Evolutionary conservation across 1,140 invertebrate genomes (phyloP).

Genomic region (Ceratoteleas bidentatus): DNA sequence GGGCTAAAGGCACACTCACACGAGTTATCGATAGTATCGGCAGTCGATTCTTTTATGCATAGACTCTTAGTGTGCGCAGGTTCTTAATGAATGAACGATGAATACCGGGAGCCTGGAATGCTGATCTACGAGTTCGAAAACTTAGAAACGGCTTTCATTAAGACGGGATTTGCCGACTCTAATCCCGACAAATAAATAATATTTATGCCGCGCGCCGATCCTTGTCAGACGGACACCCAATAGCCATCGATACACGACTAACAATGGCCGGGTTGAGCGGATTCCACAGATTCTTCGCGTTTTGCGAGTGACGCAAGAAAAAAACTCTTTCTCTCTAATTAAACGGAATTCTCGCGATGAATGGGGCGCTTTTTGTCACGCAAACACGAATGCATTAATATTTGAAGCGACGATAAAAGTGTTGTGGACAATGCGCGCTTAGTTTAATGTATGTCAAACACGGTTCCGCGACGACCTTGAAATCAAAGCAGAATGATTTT

Average conservation of each 20-base stretch:
- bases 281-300: slow-evolving; percentile 25
- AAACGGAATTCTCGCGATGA: slow-evolving; percentile 6
- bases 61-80: slow-evolving; percentile 12
- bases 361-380: slow-evolving; percentile 7
- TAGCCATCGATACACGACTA: slow-evolving; percentile 28
- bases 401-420: slow-evolving; percentile 19
- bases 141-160: slow-evolving; percentile 35
- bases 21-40: slow-evolving; percentile 28
- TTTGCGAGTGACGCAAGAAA: too few species aligned
- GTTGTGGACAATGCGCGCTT: slow-evolving; percentile 30
- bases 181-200: slow-evolving; percentile 70
- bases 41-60: too few species aligned
- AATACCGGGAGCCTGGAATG: slow-evolving; percentile 71
- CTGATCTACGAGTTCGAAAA: slow-evolving; percentile 72
- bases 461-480: slow-evolving; percentile 61
- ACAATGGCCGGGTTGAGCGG: background rate
- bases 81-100: slow-evolving; percentile 44
- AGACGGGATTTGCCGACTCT: slow-evolving; percentile 34
- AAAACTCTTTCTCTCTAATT: slow-evolving; percentile 11
- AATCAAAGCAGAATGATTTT: slow-evolving; percentile 67
- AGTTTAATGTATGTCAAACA: slow-evolving; percentile 46
- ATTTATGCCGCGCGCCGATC: slow-evolving; percentile 61
- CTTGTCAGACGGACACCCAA: slow-evolving; percentile 50
- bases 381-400: slow-evolving; percentile 35
- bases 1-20: slow-evolving; percentile 18